Evolutionary conservation across 2,113 vertebrate species (phyloP).

Genomic region (Blennius ocellaris): DNA sequence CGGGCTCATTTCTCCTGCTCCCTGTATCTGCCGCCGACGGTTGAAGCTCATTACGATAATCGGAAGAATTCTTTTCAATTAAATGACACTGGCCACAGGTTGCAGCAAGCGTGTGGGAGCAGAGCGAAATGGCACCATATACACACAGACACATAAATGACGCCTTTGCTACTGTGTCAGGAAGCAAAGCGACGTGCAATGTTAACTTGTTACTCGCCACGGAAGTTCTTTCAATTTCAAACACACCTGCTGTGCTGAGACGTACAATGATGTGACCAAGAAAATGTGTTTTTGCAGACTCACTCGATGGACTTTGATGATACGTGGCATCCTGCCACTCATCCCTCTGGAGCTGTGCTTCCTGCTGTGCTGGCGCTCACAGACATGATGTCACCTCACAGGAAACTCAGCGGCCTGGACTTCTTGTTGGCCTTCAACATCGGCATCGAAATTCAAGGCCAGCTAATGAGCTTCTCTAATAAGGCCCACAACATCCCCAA

Average conservation of each 20-base stretch:
- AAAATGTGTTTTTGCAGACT: constrained; percentile 72
- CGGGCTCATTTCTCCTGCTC: background rate
- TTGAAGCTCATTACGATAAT: background rate
- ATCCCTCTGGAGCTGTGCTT: constrained; percentile 89
- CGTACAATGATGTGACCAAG: background rate
- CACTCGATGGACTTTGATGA: constrained; percentile 95
- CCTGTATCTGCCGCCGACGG: background rate
- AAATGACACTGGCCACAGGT: background rate
- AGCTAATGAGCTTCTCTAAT: constrained; percentile 89
- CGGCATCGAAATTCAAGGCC: constrained; percentile 90
- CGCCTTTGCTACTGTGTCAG: background rate
- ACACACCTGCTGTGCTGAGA: background rate
- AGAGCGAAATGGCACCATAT: background rate
- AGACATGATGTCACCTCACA: constrained; percentile 83
- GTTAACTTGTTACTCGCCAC: background rate
- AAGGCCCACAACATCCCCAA: constrained; percentile 90
- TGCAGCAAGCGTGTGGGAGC: background rate
- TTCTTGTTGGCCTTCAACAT: constrained; percentile 89
- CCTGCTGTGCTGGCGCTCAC: constrained; percentile 88
- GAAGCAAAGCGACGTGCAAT: background rate
- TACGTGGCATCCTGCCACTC: constrained; percentile 92
- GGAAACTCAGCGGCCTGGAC: constrained; percentile 86
- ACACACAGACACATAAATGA: constrained; percentile 3
- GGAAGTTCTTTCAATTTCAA: background rate
- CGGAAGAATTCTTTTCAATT: constrained; percentile 3